A percentile compares a stretch with the other conserved stretches of the same genome.
Conservation (phyloP, 2,888 invertebrate genomes). For the Chalcis sispes region DNA sequence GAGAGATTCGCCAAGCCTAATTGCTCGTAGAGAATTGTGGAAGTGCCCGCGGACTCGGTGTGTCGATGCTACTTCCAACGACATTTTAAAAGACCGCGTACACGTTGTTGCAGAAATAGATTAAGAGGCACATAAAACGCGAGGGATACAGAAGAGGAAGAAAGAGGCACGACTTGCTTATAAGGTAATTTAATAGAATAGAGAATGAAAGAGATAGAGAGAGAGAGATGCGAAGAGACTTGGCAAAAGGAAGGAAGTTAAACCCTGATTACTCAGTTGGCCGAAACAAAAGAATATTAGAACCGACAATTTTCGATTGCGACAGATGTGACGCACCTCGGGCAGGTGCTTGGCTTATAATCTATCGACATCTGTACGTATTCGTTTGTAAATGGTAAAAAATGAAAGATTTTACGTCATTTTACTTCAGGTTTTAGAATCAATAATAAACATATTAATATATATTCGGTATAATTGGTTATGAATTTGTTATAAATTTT, state of each 20-base stretch:
- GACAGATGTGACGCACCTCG: conserved; percentile 51
- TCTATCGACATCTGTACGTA: neutral
- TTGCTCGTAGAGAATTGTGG: conserved; percentile 62
- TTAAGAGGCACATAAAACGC: conserved; percentile 15
- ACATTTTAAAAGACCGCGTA: too few species aligned
- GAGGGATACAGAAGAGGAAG: conserved; percentile 4
- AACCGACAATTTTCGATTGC: conserved; percentile 54
- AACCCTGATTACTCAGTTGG: neutral
- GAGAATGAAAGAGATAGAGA: neutral
- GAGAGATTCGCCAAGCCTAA: conserved; percentile 64
- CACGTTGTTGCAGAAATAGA: neutral
- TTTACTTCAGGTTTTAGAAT: too few species aligned
- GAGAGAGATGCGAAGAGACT: neutral
- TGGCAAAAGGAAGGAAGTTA: conserved; percentile 1
- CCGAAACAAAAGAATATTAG: conserved; percentile 44
- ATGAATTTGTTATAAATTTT: too few species aligned
- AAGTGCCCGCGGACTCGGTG: conserved; percentile 7
- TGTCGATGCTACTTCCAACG: neutral
- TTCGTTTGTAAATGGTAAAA: neutral
- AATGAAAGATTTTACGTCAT: too few species aligned
- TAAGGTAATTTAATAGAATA: conserved; percentile 18
- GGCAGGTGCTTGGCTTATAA: conserved; percentile 51
- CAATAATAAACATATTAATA: too few species aligned
- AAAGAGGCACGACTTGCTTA: neutral
- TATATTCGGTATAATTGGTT: too few species aligned